Evolutionary conservation across 2,888 invertebrate genomes (phyloP), one percentile per base, ranked within the genome.

Genomic region (Diplazon laetatorius): DNA sequence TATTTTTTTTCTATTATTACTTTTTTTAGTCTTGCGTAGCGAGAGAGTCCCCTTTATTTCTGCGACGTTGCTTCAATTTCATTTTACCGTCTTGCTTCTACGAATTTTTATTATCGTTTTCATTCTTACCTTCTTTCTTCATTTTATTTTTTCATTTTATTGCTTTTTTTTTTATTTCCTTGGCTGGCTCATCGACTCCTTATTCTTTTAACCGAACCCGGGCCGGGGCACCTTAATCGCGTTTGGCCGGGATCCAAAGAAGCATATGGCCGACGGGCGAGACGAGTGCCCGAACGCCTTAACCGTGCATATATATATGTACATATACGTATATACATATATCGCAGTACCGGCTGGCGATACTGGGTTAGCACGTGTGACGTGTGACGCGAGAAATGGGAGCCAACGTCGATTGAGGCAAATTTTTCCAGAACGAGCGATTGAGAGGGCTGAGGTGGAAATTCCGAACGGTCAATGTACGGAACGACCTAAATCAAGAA

Each of bases 181-280:
- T n/a, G 63, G 48, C 46, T 60, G 39, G 44, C 52, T 59, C 69
- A 60, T 65, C 68, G 66, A 46, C 65, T 68, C 50, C 78, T 78
- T 70, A 74, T 70, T 74, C 63, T 84, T 85, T 83, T 30, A 81
- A 78, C 82, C 82, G 80, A 50, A 75, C 57, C 81, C 77, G 81
- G 84, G n/a, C n/a, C n/a, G n/a, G 80, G 84, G 80, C 82, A 82
- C 82, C 88, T 87, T 89, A 88, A 89, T 89, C 89, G 89, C 82
- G 86, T 87, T 89, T 89, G 89, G 89, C 89, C 70, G 66, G 78
- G 80, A 80, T 87, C 89, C 89, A 89, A 85, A 84, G 85, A 83
- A 86, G 83, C 85, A 78, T 76, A 72, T 80, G n/a, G n/a, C n/a
- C 80, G 78, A 71, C 52, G 82, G 14, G 35, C 62, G 65, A 55